Evolutionary conservation across 2,888 invertebrate genomes (phyloP), one percentile per base, ranked within the genome.

Genomic region (Nemurella pictetii): DNA sequence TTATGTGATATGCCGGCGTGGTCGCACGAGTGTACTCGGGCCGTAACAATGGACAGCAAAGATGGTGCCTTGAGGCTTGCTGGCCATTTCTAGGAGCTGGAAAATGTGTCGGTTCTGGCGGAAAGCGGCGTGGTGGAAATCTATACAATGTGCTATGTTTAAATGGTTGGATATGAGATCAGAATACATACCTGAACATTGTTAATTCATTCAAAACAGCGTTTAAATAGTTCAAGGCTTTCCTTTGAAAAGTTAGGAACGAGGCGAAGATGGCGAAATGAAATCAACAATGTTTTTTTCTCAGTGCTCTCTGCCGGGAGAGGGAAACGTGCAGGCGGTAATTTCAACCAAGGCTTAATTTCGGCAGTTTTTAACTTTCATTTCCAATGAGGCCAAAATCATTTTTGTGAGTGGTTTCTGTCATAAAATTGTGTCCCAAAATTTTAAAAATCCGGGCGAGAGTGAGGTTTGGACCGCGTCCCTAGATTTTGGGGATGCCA

Each of bases 231-330:
- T 84, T 84, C 84, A 80, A 80, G 74, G 75, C 85, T 83, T 77
- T 85, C 73, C 84, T 73, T 83, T 77, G 32, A 55, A 82, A 84
- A 84, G 84, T 80, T 85, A 84, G 32, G 72, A 86, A 86, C 30
- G 83, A 84, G 85, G 86, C 87, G 86, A 87, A 87, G 87, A 87
- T 87, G 87, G 87, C 87, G 77, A 29, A 84, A 73, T 84, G 25
- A n/a, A 84, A 55, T 55, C 55, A 55, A 55, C 55, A 55, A 55
- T 55, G 55, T 55, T 55, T 55, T 55, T 55, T 55, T 12, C 55
- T 55, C 55, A 55, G 55, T 20, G 55, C 55, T 55, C 55, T 55
- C 55, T 55, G 55, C 55, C 55, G 55, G 55, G 55, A 55, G 55
- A 55, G 15, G 55, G 55, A 55, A 55, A 20, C 55, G 20, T 55